Evolutionary conservation across 2,888 invertebrate species (phyloP), one percentile per base, ranked within the genome.

Genomic region (Ethmia dodecea): DNA sequence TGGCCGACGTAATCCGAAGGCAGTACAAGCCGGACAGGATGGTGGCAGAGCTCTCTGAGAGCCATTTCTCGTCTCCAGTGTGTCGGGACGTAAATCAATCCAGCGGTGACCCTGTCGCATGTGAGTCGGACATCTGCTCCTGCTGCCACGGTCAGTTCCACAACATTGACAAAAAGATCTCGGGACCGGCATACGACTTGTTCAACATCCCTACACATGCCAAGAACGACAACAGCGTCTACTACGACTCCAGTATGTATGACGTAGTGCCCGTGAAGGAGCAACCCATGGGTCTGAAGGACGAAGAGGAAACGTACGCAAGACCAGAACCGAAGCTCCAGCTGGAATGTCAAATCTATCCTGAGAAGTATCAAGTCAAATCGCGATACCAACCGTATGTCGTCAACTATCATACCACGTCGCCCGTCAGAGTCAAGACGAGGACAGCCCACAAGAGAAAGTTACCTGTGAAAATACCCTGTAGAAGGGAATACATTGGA

Each of bases 231-330:
- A 9, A 30, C 16, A 33, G 33, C 22, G 16, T 48, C 22, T 77
- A 69, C 47, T 75, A 81, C 34, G 73, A 83, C 40, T 65, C 77
- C 2, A 70, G 65, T 34, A 53, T 68, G 18, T 80, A 80, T 29
- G 84, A 84, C 42, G 42, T 80, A 11, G 45, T 75, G 12, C 83
- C 83, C 1, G 81, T 83, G 2, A 81, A 64, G 48, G 81, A 83
- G 44, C 66, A 60, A 15, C 31, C 65, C 1, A 11, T 44, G 3
- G 66, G 60, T 46, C 36, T 38, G 11, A 49, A 46, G 33, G 63
- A 59, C 31, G 46, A 56, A 15, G 42, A 47, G 1, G 52, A 55
- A 11, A 35, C 20, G 12, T 22, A 37, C 5, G 64, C 55, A 36
- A 62, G 40, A 43, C 65, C 53, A 22, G 52, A 60, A 26, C 10